Evolutionary conservation across 2,797 vertebrate species (phyloP).

Genomic region (Rhabdophis nuchalis): DNA sequence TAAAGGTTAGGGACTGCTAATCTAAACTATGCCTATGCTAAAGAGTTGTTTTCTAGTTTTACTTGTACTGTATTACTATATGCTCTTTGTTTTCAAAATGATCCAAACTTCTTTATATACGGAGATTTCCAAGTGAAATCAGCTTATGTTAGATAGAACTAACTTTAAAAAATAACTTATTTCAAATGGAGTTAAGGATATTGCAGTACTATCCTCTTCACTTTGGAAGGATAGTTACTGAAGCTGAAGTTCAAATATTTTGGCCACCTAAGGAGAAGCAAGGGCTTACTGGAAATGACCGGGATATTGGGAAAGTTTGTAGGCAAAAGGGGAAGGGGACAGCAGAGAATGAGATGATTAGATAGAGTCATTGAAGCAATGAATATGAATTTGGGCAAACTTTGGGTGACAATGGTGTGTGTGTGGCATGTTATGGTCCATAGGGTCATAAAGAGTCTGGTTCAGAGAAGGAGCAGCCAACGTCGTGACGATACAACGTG

Average conservation of each 20-base stretch:
- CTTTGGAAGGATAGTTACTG: background rate
- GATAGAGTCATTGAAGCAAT: background rate
- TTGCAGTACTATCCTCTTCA: background rate
- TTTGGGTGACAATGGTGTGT: background rate
- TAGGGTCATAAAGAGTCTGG: background rate
- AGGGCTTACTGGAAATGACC: background rate
- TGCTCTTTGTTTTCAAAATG: background rate
- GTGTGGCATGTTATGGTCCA: background rate
- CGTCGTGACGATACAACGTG: too few relatives aligned
- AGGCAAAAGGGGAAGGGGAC: background rate
- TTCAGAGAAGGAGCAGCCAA: too few relatives aligned
- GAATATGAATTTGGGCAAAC: background rate
- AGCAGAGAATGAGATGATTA: background rate
- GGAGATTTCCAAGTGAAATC: background rate
- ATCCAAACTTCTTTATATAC: background rate
- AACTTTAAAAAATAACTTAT: background rate
- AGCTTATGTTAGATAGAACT: background rate
- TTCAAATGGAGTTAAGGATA: background rate
- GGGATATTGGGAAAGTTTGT: background rate
- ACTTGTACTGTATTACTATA: background rate
- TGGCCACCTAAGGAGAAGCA: background rate
- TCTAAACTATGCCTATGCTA: background rate
- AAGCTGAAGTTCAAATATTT: background rate
- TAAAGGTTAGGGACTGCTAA: too few relatives aligned
- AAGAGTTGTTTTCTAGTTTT: background rate